Evolutionary conservation across 2,888 invertebrate species (phyloP), one percentile per base, ranked within the genome.

Genomic region (Monoplex corrugatus): DNA sequence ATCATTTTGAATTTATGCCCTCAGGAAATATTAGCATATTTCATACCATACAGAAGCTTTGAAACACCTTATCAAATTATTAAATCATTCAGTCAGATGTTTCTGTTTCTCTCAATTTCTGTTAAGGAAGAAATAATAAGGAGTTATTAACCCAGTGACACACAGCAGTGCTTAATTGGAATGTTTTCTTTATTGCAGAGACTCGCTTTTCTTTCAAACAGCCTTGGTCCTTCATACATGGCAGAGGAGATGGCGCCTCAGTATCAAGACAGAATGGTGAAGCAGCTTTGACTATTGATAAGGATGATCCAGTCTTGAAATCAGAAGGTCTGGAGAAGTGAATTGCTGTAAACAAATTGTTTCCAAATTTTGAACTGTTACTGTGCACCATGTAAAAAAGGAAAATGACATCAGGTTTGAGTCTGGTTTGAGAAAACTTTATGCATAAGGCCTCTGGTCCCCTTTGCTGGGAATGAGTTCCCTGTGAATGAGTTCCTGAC

Each of bases 181-280:
- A 2, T 8, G 40, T 83, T 88, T 28, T 63, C 23, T 63, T 88
- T 89, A 5, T 32, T 82, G n/a, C 80, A 89, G 89, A 86, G n/a
- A 78, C 80, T n/a, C 57, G 89, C 63, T 89, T 89, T 82, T 40
- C 35, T 40, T 89, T 89, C 72, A 86, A 68, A 40, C 75, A 63
- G 23, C 86, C 89, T 10, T 8, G 32, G 35, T 45, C 38, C 38
- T 72, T 72, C 23, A 2, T 28, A 32, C 50, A 16, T 35, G 23
- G 50, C 38, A 8, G 23, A 44, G 45, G 28, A 72, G 45, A 44
- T 32, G 87, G 38, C 2, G 32, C 3, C 16, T 32, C 28, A 35
- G 19, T 28, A 44, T 13, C 32, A 44, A 3, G 23, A 68, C 28
- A 68, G 5, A 23, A 35, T 72, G 8, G 35, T 72, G 72, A 72